Evolutionary conservation across 2,113 vertebrate species (phyloP), one percentile per base, ranked within the genome.

Genomic region (Brachypteracias leptosomus): DNA sequence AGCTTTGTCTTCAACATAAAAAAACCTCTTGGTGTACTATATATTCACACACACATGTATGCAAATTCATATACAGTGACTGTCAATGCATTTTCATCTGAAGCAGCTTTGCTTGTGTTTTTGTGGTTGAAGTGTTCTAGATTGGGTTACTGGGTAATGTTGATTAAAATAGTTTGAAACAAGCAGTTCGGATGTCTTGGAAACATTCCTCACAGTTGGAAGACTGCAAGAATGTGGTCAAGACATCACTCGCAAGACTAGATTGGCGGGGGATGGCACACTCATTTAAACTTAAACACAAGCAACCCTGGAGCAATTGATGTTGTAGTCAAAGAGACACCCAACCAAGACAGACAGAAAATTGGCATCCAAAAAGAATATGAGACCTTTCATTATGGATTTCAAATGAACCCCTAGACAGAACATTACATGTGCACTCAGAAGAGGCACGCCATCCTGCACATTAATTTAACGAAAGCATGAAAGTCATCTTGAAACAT

Each of bases 121-220:
- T 62, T 47, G 66, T 25, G 21, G 57, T 35, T 86, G 47, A 95
- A 88, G 31, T 54, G 31, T 59, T 91, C 70, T 54, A 90, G 63
- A 55, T 1, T 35, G 16, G 29, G 25, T 88, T 79, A 89, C 59
- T n/a, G 47, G 16, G n/a, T 80, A 93, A 88, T 1, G 7, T 12
- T 76, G 63, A 84, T 63, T 76, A 10, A 46, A 82, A 80, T 62
- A 35, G 33, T 10, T 46, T 92, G n/a, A 93, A 87, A 7, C 21
- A 5, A 79, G 42, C 15, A 49, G 17, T 78, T 95, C 25, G 73
- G 46, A 59, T 63, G 42, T 55, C 49, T 82, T 85, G 58, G 85
- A 92, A 96, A 89, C 63, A 92, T 47, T 86, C 51, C 63, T 92
- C 83, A 77, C 83, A 63, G 68, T 22, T 81, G 76, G 80, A 96